Evolutionary conservation across 2,888 invertebrate genomes (phyloP), one percentile per base, ranked within the genome.

Genomic region (Maniola hyperantus): DNA sequence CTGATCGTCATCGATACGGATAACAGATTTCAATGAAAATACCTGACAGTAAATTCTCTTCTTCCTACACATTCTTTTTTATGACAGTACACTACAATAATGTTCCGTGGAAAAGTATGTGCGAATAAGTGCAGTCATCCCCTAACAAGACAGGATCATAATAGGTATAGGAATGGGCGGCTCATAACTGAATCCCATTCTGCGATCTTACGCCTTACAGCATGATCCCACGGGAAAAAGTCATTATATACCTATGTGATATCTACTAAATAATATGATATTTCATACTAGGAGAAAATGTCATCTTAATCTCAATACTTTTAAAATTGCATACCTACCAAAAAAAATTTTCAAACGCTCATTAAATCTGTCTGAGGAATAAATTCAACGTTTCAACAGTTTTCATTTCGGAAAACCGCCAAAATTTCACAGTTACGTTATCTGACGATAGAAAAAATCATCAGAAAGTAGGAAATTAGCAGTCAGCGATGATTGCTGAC

Each of bases 101-200:
- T 10, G 6, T 44, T 44, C 13, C 6, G 6, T 5, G 44, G n/a
- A 10, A 5, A 15, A 39, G 10, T 11, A 36, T 34, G 39, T 34
- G 39, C 69, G 64, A 59, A 59, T 54, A 68, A 39, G 58, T 71
- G 66, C 68, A 15, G 26, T 34, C 18, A 20, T 11, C 46, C 64
- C 66, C 62, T 64, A 66, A 70, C 64, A 54, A 68, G 66, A 55
- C 48, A 51, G 64, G 64, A 68, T 64, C 68, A 53, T 70, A 67
- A 68, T 62, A n/a, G n/a, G n/a, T n/a, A 70, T 65, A 68, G 68
- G 64, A 64, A 70, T 70, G 66, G 68, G 59, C 66, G 53, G 61
- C 61, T 64, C 66, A 70, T 70, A 68, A 70, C 68, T 62, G 70
- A 70, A 68, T 64, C 68, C 66, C 64, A 70, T 68, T 70, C 55